phyloP scores from a whole-genome alignment of 2,888 invertebrate genomes.

The Stenotaenia linearis region DNA sequence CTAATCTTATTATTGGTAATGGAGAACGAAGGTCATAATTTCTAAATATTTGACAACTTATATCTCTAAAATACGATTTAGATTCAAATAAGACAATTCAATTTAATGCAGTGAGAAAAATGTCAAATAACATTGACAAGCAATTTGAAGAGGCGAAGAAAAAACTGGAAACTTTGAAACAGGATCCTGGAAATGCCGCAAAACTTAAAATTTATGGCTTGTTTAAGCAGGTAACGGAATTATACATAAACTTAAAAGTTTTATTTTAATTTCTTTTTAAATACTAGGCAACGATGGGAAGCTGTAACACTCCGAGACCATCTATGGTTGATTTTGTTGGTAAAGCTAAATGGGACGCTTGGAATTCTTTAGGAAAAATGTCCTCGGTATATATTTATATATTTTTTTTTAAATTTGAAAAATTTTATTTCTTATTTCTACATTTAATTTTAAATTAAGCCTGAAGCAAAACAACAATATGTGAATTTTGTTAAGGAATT shows the following conservation, averaged over 20 bases:
- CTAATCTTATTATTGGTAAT: too few relatives aligned
- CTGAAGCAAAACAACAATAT: constrained; percentile 53
- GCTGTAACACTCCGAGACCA: constrained; percentile 51
- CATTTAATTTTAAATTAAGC: constrained; percentile 45
- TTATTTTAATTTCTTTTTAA: too few relatives aligned
- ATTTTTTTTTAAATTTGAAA: neutral
- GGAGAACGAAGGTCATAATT: too few relatives aligned
- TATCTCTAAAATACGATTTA: too few relatives aligned
- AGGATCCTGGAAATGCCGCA: constrained; percentile 51
- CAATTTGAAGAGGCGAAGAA: constrained; percentile 47
- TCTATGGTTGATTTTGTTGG: constrained; percentile 55
- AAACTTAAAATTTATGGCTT: constrained; percentile 54
- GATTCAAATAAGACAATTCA: too few relatives aligned
- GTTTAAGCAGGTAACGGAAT: constrained; percentile 52
- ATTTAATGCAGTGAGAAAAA: neutral
- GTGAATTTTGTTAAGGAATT: constrained; percentile 49
- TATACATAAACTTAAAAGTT: too few relatives aligned
- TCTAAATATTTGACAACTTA: too few relatives aligned
- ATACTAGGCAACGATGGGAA: constrained; percentile 43
- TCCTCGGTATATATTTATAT: too few relatives aligned
- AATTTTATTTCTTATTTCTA: constrained; percentile 45
- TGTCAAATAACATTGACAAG: neutral
- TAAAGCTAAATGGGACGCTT: constrained; percentile 56
- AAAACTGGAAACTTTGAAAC: constrained; percentile 44
- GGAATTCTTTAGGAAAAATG: constrained; percentile 51